These are phyloP conservation scores for Amniataba percoides DNA, from an alignment of 2,797 vertebrate species.

Conservation along the genomic window DNA sequence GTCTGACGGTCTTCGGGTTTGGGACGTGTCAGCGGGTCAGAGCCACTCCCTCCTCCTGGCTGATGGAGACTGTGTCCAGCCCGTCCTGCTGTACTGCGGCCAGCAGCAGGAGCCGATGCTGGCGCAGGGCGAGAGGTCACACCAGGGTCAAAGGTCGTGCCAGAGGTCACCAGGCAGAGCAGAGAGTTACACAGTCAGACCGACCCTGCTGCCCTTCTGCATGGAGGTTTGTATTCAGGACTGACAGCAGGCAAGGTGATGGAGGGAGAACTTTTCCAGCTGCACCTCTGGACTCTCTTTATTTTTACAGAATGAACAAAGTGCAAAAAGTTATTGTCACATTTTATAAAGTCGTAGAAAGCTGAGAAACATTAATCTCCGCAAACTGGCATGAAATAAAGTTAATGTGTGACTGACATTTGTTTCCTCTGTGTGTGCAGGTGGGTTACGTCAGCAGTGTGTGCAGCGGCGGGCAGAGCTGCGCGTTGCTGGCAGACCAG, in stretches of 20 bases:
- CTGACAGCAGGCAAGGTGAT: neutral
- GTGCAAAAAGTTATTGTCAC: neutral
- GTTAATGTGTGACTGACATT: neutral
- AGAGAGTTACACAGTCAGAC: constrained; percentile 80
- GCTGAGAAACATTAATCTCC: neutral
- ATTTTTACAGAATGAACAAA: neutral
- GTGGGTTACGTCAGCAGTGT: constrained; percentile 93
- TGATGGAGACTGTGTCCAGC: constrained; percentile 92
- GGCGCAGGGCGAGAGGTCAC: constrained; percentile 64
- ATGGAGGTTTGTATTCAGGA: constrained; percentile 87
- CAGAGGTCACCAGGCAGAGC: constrained; percentile 68
- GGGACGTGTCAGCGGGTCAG: constrained; percentile 92
- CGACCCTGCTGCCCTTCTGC: constrained; percentile 87
- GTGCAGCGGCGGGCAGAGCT: constrained; percentile 89
- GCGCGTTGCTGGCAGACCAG: constrained; percentile 89
- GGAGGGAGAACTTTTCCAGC: constrained; percentile 18
- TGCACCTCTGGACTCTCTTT: neutral
- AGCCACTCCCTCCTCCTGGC: constrained; percentile 93
- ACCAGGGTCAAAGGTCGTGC: constrained; percentile 30
- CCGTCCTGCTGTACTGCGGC: constrained; percentile 92
- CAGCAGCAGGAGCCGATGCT: constrained; percentile 76
- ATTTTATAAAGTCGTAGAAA: neutral
- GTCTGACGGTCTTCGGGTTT: constrained; percentile 87
- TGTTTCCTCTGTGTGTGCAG: constrained; percentile 73
- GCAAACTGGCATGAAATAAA: neutral